Conservation (phyloP, 1,140 invertebrate genomes). For the Lanistes nyassanus region DNA sequence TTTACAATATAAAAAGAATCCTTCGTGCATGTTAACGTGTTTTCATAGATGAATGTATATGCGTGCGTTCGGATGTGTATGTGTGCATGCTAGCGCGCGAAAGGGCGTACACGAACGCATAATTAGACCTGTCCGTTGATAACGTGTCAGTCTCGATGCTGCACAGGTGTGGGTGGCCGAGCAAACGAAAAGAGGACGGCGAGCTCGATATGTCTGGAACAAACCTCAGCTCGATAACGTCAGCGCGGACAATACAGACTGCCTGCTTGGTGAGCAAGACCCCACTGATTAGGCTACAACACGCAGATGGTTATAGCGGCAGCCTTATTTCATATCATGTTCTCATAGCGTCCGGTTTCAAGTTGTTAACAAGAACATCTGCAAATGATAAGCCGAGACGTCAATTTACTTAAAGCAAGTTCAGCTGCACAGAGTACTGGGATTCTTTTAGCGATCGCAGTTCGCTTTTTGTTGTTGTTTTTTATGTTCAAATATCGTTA, state of each 20-base stretch:
- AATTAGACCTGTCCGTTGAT: background rate
- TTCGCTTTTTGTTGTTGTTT: no score
- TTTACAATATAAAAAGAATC: background rate
- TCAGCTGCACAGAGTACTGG: no score
- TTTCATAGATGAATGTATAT: background rate
- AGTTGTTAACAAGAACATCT: no score
- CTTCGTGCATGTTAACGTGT: background rate
- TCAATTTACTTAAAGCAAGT: no score
- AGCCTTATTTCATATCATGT: background rate
- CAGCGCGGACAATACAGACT: conserved; percentile 70
- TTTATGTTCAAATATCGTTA: no score
- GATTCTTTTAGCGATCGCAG: no score
- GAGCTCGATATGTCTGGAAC: conserved; percentile 67
- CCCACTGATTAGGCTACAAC: no score
- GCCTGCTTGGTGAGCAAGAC: conserved; percentile 45
- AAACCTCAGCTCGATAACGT: conserved; percentile 62
- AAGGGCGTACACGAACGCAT: background rate
- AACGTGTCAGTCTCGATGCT: background rate
- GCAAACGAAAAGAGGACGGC: conserved; percentile 42
- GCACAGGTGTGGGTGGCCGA: conserved; percentile 47
- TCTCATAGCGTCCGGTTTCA: background rate
- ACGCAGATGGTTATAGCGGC: no score
- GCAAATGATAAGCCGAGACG: no score
- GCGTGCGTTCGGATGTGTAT: background rate
- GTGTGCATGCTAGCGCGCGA: conserved; percentile 1